phyloP scores from a whole-genome alignment of 2,113 vertebrate species.

The Corvus hawaiiensis region DNA sequence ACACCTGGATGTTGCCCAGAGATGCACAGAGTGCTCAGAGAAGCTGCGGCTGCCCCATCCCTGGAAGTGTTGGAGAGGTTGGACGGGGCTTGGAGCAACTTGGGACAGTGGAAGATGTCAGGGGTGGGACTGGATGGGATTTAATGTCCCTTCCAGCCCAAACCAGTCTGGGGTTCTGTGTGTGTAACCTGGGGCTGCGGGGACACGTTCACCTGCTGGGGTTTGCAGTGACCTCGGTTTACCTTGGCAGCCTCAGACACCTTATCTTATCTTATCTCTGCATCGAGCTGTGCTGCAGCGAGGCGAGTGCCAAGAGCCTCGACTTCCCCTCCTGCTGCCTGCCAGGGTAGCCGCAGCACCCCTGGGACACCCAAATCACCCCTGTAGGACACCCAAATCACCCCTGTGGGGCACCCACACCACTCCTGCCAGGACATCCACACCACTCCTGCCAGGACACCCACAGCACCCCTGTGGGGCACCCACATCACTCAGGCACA shows the following conservation, averaged over 20 bases:
- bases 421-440: not conserved
- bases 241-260: slow-evolving; percentile 19
- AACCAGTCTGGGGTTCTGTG: not conserved
- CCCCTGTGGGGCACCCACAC: not conserved
- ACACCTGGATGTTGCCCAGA: not conserved
- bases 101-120: not conserved
- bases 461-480: not conserved
- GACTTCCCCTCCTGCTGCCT: not conserved
- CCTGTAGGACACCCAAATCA: not conserved
- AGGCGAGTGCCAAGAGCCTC: not conserved
- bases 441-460: not conserved
- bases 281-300: not conserved
- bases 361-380: not conserved
- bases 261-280: not conserved
- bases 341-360: not conserved
- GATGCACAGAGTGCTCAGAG: not conserved
- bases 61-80: not conserved
- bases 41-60: not conserved
- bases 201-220: not conserved
- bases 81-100: rapidly evolving
- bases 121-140: not conserved
- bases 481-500: not conserved
- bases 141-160: not conserved
- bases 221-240: slow-evolving; percentile 21
- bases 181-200: not conserved